Evolutionary conservation across 2,888 invertebrate genomes (phyloP).

Genomic region (Clostera curtula): DNA sequence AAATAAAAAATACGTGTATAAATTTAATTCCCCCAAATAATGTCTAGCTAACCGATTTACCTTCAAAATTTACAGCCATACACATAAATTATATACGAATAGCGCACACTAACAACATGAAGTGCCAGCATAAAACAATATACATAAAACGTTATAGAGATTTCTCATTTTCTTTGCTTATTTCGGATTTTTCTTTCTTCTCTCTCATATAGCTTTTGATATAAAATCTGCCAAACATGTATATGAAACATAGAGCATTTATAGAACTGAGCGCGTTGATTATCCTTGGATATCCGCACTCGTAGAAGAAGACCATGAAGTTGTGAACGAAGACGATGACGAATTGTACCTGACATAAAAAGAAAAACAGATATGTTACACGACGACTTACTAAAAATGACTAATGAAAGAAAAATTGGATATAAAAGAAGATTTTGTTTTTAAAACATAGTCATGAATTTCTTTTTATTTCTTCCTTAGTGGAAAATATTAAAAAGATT

Average conservation of each 20-base stretch:
- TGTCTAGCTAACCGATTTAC: no score
- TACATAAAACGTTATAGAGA: conserved; percentile 10
- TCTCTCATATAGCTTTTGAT: conserved; percentile 12
- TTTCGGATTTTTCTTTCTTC: conserved; percentile 6
- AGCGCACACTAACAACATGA: no score
- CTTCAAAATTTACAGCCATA: no score
- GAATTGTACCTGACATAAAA: conserved; percentile 18
- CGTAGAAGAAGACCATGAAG: conserved; percentile 14
- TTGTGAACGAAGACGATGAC: conserved; percentile 15
- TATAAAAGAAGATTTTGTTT: no score
- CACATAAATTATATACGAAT: no score
- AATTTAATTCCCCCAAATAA: no score
- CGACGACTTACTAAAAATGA: no score
- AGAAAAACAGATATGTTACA: not conserved
- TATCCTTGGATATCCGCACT: conserved; percentile 11
- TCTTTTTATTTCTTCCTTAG: no score
- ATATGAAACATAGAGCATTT: conserved; percentile 12
- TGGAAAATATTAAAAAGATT: no score
- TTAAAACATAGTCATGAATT: no score
- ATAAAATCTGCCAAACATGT: conserved; percentile 24
- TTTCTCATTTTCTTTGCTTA: conserved; percentile 1
- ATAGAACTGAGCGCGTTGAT: conserved; percentile 2
- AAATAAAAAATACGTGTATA: no score
- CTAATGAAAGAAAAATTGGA: not conserved
- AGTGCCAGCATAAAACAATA: no score